Base-by-base conservation (phyloP, 1,140 invertebrate species). In the Lanistes nyassanus region DNA sequence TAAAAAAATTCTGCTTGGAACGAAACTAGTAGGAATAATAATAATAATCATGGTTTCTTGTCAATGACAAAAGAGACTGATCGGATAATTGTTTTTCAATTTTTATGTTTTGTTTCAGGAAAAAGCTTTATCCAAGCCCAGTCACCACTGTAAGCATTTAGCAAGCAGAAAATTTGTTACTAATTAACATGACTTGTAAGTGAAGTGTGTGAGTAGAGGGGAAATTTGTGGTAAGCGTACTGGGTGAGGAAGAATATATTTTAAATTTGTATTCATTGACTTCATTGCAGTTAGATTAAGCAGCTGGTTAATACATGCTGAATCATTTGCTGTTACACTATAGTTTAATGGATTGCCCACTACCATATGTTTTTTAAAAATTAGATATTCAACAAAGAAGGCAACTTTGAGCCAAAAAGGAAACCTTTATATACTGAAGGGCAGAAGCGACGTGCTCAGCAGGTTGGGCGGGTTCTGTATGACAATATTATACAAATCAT, bases 391-490 rank as follows among this genome's bases (percentile, higher is more conserved):
- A 34, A 23, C 58, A 26, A 26, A 60, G n/a, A 60, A 23, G 6
- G 23, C 23, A 23, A 60, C 11, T 66, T 66, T 66, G 16, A 2
- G 7, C 64, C 29, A 3, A 31, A 23, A 29, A 3, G 3, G 34
- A 66, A 36, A 36, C 64, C 36, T 34, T 34, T 39, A 55, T 72
- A 72, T 56, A 60, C 55, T 60, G 74, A 78, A 34, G 77, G 77
- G 9, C 73, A 75, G 58, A 53, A 42, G 51, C 39, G 75, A 47
- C 58, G 78, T 29, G 78, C 78, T n/a, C 58, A 39, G 6, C 78
- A 79, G 21, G 75, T 79, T n/a, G 72, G 78, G 16, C 51, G 58
- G 19, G 75, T 79, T 51, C 34, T 79, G 13, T 76, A 79, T 37
- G 60, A 74, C 42, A 74, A 76, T 55, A 69, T 79, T 34, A 51